Evolutionary conservation across 2,113 vertebrate genomes (phyloP).

Genomic region (Excalfactoria chinensis): DNA sequence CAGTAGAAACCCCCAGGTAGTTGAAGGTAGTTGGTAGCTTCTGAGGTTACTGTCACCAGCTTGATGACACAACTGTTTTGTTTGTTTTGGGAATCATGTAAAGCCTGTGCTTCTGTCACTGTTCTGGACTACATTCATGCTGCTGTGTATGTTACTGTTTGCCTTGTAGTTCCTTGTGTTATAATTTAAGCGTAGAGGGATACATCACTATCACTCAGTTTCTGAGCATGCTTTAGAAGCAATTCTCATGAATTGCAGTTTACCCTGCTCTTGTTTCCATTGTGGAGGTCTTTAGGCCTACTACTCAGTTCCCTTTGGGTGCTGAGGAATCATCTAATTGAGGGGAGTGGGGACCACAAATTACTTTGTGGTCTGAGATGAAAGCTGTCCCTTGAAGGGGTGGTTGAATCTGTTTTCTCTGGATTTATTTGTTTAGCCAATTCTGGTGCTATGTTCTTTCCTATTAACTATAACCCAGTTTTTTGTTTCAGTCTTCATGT

Average conservation of each 20-base stretch:
- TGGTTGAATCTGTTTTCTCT: neutral
- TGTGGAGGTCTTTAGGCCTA: neutral
- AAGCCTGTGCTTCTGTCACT: neutral
- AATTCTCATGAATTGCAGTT: neutral
- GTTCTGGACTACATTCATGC: neutral
- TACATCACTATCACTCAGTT: neutral
- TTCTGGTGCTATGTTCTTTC: neutral
- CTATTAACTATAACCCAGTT: neutral
- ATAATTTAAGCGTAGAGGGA: neutral
- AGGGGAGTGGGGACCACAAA: neutral
- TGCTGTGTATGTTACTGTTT: neutral
- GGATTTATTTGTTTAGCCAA: neutral
- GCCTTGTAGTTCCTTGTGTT: neutral
- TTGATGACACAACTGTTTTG: neutral
- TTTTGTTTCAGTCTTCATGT: neutral
- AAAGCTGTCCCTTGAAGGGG: neutral
- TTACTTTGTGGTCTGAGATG: neutral
- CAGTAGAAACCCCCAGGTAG: neutral
- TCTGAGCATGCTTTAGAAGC: neutral
- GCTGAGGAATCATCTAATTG: neutral
- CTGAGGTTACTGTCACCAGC: neutral
- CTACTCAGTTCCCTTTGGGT: neutral
- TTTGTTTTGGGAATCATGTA: neutral
- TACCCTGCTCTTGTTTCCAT: neutral
- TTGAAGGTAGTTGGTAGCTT: neutral